These are phyloP conservation scores for Pyrochroa serraticornis DNA, from an alignment of 2,888 invertebrate species.

Conservation along the genomic window DNA sequence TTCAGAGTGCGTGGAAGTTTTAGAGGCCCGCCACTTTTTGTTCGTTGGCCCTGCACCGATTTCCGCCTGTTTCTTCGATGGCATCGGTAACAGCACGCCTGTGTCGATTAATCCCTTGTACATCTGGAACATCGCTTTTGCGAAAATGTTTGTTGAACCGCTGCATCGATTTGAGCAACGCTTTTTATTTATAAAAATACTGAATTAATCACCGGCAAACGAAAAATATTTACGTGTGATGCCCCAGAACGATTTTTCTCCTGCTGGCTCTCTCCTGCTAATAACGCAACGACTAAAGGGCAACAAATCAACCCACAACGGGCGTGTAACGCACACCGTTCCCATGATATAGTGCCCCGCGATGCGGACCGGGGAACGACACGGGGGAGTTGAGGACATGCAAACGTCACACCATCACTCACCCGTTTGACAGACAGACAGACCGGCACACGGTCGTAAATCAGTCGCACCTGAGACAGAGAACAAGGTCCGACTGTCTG, in stretches of 20 bases:
- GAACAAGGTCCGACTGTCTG: conserved; percentile 51
- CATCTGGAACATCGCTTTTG: conserved; percentile 18
- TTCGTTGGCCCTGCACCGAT: too few relatives aligned
- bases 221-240: conserved; percentile 9
- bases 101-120: conserved; percentile 12
- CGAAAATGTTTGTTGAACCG: conserved; percentile 15
- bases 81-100: background rate
- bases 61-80: too few relatives aligned
- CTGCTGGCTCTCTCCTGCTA: too few relatives aligned
- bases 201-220: conserved; percentile 3
- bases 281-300: too few relatives aligned
- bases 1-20: too few relatives aligned
- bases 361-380: too few relatives aligned
- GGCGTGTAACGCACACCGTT: too few relatives aligned
- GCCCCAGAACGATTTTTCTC: conserved; percentile 1
- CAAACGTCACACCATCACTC: conserved; percentile 50
- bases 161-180: conserved; percentile 12
- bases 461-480: conserved; percentile 57
- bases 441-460: conserved; percentile 47
- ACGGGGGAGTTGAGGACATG: conserved; percentile 27
- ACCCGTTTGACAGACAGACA: conserved; percentile 38
- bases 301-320: too few relatives aligned
- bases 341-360: too few relatives aligned
- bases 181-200: conserved; percentile 8
- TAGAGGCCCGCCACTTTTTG: too few relatives aligned